A percentile compares a stretch with the other conserved stretches of the same genome.
phyloP scores from a whole-genome alignment of 2,888 invertebrate genomes.

The Caenorhabditis sp. region DNA sequence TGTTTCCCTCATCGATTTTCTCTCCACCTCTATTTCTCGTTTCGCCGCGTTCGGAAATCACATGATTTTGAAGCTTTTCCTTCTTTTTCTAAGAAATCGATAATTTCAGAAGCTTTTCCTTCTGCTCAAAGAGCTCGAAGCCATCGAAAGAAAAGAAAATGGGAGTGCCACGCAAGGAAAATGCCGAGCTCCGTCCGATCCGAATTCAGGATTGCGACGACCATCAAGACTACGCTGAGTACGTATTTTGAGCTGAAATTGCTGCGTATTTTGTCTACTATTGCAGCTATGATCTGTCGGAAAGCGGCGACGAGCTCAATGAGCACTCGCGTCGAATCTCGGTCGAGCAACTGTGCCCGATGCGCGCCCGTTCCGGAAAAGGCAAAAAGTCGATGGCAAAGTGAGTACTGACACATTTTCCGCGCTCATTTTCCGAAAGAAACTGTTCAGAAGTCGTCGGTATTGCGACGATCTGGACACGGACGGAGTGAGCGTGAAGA shows the following conservation, averaged over 20 bases:
- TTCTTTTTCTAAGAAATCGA: not conserved
- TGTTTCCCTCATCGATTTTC: not conserved
- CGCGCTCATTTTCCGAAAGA: not conserved
- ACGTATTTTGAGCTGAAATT: constrained; percentile 13
- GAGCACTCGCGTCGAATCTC: constrained; percentile 35
- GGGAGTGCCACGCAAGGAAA: constrained; percentile 62
- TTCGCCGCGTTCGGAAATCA: not conserved
- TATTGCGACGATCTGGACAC: constrained; percentile 54
- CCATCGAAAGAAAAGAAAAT: constrained; percentile 40
- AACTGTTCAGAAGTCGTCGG: constrained; percentile 7
- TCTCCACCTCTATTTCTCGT: not conserved
- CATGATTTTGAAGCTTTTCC: too few relatives aligned
- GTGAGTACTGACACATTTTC: not conserved
- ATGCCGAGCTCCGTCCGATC: constrained; percentile 54
- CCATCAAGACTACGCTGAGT: constrained; percentile 71
- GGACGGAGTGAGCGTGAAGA: constrained; percentile 70
- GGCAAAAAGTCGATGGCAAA: constrained; percentile 26
- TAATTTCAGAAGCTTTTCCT: not conserved
- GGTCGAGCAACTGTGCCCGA: constrained; percentile 42
- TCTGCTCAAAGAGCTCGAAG: constrained; percentile 5
- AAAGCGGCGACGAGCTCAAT: constrained; percentile 52
- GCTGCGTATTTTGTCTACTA: not conserved
- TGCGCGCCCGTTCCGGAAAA: constrained; percentile 7
- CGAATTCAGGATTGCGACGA: constrained; percentile 68
- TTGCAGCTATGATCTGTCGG: constrained; percentile 66